These are phyloP conservation scores for Dicranocentrus wangi DNA, from an alignment of 2,888 invertebrate species.

Conservation along the genomic window DNA sequence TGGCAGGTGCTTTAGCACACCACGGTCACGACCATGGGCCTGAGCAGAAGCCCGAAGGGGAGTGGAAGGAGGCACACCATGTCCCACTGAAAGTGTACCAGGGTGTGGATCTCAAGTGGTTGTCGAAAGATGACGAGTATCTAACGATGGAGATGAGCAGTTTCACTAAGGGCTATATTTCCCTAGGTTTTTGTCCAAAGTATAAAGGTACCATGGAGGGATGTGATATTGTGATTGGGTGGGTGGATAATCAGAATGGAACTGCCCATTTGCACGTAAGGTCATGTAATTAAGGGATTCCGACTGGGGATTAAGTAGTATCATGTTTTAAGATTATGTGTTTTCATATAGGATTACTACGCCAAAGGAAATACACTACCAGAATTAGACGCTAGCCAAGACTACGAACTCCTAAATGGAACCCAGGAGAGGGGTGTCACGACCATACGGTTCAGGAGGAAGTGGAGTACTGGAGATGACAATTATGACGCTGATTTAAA, in stretches of 20 bases:
- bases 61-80: conserved; percentile 27
- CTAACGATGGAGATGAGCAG: conserved; percentile 69
- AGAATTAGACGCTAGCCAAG: conserved; percentile 57
- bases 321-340: not conserved
- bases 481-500: conserved; percentile 66
- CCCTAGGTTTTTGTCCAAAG: conserved; percentile 69
- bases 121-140: conserved; percentile 36
- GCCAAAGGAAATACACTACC: conserved; percentile 65
- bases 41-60: not conserved
- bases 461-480: conserved; percentile 64
- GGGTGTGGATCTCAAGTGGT: conserved; percentile 69
- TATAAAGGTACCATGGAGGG: conserved; percentile 70
- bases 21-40: conserved; percentile 58
- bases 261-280: conserved; percentile 47
- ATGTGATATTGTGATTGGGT: conserved; percentile 71
- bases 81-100: conserved; percentile 54
- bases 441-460: conserved; percentile 66
- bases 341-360: conserved; percentile 65
- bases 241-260: conserved; percentile 66
- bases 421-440: conserved; percentile 59
- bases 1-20: conserved; percentile 22
- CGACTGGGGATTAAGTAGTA: not conserved
- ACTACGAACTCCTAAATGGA: conserved; percentile 62
- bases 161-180: conserved; percentile 66
- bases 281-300: no score